These are phyloP conservation scores for Rhineura floridana DNA, from an alignment of 2,113 vertebrate genomes.

Conservation along the genomic window DNA sequence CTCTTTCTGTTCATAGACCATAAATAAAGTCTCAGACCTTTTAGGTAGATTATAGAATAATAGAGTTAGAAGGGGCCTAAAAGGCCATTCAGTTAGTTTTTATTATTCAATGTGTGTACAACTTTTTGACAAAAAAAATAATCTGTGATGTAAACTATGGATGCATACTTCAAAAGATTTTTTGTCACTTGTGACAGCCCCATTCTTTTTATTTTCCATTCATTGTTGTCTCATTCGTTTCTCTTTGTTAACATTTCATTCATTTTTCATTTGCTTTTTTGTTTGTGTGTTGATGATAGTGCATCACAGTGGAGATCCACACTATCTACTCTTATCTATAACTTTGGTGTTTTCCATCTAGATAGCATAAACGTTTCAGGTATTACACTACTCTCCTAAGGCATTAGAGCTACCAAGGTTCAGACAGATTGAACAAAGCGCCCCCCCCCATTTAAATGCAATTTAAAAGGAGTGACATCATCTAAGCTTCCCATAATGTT, in stretches of 20 bases:
- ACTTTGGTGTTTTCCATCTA: neutral
- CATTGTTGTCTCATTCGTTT: neutral
- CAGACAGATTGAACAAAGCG: neutral
- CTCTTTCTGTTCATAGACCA: neutral
- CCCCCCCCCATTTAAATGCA: neutral
- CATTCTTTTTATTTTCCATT: neutral
- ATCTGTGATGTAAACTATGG: neutral
- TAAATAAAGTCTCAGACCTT: neutral
- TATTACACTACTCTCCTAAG: neutral
- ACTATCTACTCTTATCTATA: neutral
- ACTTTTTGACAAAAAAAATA: neutral
- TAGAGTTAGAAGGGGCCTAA: too few relatives aligned
- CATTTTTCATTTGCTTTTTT: neutral
- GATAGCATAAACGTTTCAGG: neutral
- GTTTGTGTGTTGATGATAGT: neutral
- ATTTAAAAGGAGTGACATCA: neutral
- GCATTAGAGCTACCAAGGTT: neutral
- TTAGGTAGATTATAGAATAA: too few relatives aligned
- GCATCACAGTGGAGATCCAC: neutral
- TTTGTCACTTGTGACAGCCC: neutral
- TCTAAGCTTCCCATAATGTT: neutral
- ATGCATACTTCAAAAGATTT: neutral
- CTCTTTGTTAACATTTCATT: neutral
- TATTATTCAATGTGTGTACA: neutral
- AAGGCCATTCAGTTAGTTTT: neutral